phyloP scores from a whole-genome alignment of 2,797 vertebrate species.

The Crypturellus tataupa region DNA sequence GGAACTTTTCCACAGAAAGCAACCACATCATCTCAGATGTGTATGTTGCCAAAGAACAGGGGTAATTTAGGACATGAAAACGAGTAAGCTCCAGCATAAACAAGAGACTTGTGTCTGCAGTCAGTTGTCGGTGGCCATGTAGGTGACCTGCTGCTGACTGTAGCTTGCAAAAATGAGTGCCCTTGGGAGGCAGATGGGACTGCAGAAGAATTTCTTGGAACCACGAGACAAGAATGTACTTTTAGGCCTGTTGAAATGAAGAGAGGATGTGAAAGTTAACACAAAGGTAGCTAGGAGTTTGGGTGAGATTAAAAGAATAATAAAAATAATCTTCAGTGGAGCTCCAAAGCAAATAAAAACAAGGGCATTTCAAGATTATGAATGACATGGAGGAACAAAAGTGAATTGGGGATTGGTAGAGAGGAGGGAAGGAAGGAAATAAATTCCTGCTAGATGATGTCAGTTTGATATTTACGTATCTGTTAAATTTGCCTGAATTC shows the following conservation, averaged over 20 bases:
- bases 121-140: background rate
- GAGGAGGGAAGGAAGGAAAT: background rate
- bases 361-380: background rate
- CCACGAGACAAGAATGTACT: background rate
- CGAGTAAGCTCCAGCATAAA: background rate
- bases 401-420: background rate
- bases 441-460: background rate
- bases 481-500: slow-evolving; percentile 18
- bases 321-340: background rate
- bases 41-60: background rate
- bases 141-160: background rate
- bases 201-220: background rate
- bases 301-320: slow-evolving; percentile 7
- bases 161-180: background rate
- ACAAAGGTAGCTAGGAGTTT: background rate
- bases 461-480: slow-evolving; percentile 11
- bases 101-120: background rate
- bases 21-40: too few relatives aligned
- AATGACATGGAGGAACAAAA: background rate
- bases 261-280: background rate
- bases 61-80: background rate
- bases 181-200: background rate
- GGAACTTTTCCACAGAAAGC: too few relatives aligned
- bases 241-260: background rate
- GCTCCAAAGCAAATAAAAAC: background rate